Evolutionary conservation across 2,888 invertebrate species (phyloP).

Genomic region (Atrina japonica): DNA sequence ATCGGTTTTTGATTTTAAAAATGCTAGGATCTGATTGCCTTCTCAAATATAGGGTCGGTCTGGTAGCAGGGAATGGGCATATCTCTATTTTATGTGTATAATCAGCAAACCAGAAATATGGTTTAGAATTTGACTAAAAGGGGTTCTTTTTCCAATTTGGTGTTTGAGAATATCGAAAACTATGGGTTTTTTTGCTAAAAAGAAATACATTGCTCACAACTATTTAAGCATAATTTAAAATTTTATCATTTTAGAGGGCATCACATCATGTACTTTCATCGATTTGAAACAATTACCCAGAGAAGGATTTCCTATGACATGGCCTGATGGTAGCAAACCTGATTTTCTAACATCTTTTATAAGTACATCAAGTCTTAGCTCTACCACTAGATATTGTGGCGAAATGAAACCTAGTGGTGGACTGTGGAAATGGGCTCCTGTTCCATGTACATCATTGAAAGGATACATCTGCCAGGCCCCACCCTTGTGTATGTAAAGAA

Average conservation of each 20-base stretch:
- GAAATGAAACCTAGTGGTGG: neutral
- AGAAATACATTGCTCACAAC: no score
- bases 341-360: constrained; percentile 3
- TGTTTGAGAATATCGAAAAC: no score
- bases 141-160: no score
- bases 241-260: neutral
- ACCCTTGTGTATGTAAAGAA: constrained; percentile 33
- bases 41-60: no score
- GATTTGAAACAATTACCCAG: constrained; percentile 26
- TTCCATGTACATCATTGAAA: neutral
- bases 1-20: no score
- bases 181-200: no score
- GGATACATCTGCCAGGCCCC: constrained; percentile 19
- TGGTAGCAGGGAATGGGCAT: no score
- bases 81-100: no score
- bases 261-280: neutral
- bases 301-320: constrained; percentile 14
- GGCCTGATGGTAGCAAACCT: constrained; percentile 14
- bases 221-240: no score
- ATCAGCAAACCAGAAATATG: no score
- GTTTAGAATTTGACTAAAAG: no score
- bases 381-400: constrained; percentile 18
- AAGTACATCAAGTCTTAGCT: neutral
- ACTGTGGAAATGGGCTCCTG: neutral
- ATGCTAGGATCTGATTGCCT: no score